These are phyloP conservation scores for Gambusia holbrooki DNA, from an alignment of 2,113 vertebrate species.

Conservation along the genomic window DNA sequence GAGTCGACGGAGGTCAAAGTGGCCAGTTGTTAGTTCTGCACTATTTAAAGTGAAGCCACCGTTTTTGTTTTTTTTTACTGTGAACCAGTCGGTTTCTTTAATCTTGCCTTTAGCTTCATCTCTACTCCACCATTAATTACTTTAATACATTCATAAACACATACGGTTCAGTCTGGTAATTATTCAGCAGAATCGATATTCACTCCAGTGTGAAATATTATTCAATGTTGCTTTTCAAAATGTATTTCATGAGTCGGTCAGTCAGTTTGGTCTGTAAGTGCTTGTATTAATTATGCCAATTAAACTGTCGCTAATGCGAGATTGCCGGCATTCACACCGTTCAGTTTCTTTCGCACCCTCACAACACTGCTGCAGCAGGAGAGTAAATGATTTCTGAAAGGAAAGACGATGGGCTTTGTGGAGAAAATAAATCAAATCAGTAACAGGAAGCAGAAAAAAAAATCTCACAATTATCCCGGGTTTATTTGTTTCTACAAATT, in stretches of 20 bases:
- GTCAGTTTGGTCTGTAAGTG: constrained; percentile 8
- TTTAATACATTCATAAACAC: too few species aligned
- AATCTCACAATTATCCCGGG: constrained; percentile 11
- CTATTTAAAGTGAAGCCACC: too few species aligned
- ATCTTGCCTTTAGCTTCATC: too few species aligned
- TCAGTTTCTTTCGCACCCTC: constrained; percentile 17
- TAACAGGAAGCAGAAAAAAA: neutral
- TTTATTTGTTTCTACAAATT: neutral
- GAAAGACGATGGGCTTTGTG: constrained; percentile 31
- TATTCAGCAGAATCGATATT: neutral
- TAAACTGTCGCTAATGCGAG: constrained; percentile 20
- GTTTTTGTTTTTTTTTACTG: too few species aligned
- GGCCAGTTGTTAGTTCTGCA: too few species aligned
- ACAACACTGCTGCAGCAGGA: constrained; percentile 5
- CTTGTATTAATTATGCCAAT: neutral
- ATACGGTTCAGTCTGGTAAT: neutral
- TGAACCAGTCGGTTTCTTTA: too few species aligned
- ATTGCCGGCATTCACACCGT: constrained; percentile 16
- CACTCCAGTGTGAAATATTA: neutral
- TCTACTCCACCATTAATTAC: too few species aligned
- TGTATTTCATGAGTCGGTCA: neutral
- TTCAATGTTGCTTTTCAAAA: too few species aligned
- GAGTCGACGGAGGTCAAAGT: too few species aligned
- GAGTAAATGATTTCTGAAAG: constrained; percentile 17
- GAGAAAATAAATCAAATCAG: constrained; percentile 3